Evolutionary conservation across 2,888 invertebrate species (phyloP), one percentile per base, ranked within the genome.

Genomic region (Eurytoma adleriae): DNA sequence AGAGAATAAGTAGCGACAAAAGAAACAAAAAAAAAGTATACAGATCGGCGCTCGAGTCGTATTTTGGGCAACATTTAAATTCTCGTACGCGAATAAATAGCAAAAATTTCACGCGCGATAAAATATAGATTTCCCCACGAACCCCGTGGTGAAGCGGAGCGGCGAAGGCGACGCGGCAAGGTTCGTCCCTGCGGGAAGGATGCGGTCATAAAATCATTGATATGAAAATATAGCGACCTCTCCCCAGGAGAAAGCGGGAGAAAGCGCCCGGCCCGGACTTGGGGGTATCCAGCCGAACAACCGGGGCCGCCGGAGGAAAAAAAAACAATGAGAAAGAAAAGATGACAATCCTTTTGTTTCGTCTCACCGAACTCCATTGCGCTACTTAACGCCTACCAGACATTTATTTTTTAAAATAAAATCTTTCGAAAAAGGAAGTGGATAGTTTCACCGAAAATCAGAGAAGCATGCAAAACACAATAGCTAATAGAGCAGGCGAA

Each of bases 31-130:
- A 54, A 50, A 10, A 56, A 40, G 16, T 12, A 4, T 13, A 50
- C 27, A 61, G 54, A 14, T 18, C 27, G 40, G 30, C 66, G 18
- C 40, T 61, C 85, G 66, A 72, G 75, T 85, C 86, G 86, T 88
- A 88, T 90, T 90, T 89, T 87, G 87, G 87, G 86, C 87, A 89
- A 90, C 90, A 91, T 91, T 91, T 90, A 91, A 91, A 91, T 91
- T 91, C 90, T 90, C 90, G 90, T 90, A 90, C 90, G 90, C 90
- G 90, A 90, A 91, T 91, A 90, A 90, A 91, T 91, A 90, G 90
- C 90, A 88, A 90, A 90, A 90, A 91, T 91, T 91, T 91, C 88
- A 91, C 89, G 90, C 89, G 88, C 90, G 87, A 91, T 91, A 91
- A 91, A 91, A 90, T 91, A 91, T 91, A 90, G 90, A 90, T 91